Percentiles rank a stretch among this genome's conserved stretches.
phyloP scores from a whole-genome alignment of 1,140 invertebrate species.

The Eufriesea mexicana region DNA sequence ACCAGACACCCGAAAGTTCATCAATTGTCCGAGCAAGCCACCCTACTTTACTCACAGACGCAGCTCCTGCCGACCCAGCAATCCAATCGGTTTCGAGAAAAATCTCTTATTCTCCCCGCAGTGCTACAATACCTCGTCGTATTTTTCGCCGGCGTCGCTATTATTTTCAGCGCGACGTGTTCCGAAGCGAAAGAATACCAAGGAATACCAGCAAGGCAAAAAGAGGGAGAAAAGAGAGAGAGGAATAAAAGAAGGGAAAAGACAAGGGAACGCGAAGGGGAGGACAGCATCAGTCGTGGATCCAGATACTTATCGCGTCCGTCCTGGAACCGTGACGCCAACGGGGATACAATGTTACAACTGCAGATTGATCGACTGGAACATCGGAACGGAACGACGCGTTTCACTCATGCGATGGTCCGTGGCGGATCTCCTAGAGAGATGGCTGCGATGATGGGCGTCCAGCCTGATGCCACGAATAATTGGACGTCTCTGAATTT shows the following conservation, averaged over 20 bases:
- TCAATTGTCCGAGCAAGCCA: no score
- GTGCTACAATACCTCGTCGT: background rate
- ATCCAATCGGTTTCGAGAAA: background rate
- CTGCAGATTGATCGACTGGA: conserved; percentile 28
- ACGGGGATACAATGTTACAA: conserved; percentile 39
- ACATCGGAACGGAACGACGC: conserved; percentile 30
- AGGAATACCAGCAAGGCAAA: background rate
- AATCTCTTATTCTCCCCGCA: background rate
- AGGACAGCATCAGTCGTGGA: background rate
- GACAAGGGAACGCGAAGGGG: background rate
- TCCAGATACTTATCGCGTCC: conserved; percentile 22
- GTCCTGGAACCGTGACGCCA: conserved; percentile 19
- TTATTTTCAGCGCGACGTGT: background rate
- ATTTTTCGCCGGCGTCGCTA: background rate
- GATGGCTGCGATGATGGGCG: conserved; percentile 38
- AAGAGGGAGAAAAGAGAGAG: background rate
- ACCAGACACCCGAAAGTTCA: no score
- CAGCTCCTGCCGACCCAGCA: no score
- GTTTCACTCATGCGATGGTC: conserved; percentile 24
- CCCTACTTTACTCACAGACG: no score
- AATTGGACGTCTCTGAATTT: conserved; percentile 54
- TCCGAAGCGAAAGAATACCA: background rate
- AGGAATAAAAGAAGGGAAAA: no score
- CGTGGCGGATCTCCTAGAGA: conserved; percentile 29
- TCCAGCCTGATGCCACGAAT: conserved; percentile 32